A percentile compares a stretch with the other conserved stretches of the same genome.
Conservation (phyloP, 2,113 vertebrate genomes). For the Cnemophilus loriae region DNA sequence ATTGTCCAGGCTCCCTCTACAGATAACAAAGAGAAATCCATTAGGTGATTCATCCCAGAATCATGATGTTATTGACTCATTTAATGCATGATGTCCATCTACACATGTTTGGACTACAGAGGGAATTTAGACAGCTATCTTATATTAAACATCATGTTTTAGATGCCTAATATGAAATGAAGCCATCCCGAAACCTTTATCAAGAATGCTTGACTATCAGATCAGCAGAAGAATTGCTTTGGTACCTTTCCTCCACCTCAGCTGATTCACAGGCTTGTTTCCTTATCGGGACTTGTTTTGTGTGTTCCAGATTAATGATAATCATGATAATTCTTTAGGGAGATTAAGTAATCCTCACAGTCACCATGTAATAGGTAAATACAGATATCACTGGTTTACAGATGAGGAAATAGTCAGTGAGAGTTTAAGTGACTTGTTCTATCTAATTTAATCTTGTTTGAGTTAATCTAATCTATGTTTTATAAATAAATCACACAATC, state of each 20-base stretch:
- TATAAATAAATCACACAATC: conserved; percentile 54
- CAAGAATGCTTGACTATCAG: neutral
- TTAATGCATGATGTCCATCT: neutral
- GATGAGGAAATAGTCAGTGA: conserved; percentile 47
- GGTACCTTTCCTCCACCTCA: conserved; percentile 6
- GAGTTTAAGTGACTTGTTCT: conserved; percentile 49
- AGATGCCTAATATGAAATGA: neutral
- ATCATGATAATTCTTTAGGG: conserved; percentile 51
- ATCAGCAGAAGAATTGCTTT: conserved; percentile 11
- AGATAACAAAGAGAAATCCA: neutral
- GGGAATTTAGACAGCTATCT: neutral
- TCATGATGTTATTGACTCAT: neutral
- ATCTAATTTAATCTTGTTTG: conserved; percentile 59
- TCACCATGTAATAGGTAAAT: conserved; percentile 32
- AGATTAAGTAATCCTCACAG: conserved; percentile 56
- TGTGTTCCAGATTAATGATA: conserved; percentile 55
- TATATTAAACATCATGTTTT: neutral
- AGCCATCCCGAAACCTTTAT: neutral
- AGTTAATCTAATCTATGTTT: conserved; percentile 60
- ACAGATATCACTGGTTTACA: conserved; percentile 14
- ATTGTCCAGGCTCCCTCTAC: neutral
- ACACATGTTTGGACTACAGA: neutral
- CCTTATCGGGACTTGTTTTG: conserved; percentile 24
- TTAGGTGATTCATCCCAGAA: neutral
- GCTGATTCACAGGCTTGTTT: conserved; percentile 21